Evolutionary conservation across 23 tunicate genomes (phyloP).

Genomic region (Diplosoma virens): DNA sequence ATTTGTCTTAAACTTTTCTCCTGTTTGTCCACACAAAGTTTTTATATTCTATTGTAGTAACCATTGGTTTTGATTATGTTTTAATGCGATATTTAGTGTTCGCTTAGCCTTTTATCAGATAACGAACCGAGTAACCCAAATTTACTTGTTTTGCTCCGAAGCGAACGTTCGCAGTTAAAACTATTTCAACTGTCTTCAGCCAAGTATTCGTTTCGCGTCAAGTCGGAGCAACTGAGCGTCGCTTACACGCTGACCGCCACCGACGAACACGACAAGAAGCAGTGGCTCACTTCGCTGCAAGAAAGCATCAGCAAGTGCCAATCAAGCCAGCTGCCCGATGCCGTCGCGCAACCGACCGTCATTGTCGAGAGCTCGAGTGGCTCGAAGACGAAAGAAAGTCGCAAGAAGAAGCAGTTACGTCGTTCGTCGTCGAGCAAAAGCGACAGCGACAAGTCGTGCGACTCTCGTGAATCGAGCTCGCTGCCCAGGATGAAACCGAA

Average conservation of each 20-base stretch:
- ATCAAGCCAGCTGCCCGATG: not conserved
- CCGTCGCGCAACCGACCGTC: not conserved
- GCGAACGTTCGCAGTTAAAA: too few species aligned
- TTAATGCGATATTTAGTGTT: too few species aligned
- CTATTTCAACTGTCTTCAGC: conserved; percentile 12
- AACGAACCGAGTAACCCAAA: too few species aligned
- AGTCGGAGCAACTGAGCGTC: conserved; percentile 49
- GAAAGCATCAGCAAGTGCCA: conserved; percentile 57
- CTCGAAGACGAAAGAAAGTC: conserved; percentile 2
- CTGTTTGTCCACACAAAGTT: too few species aligned
- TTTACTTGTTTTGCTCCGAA: too few species aligned
- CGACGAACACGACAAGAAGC: conserved; percentile 86
- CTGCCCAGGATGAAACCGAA: not conserved
- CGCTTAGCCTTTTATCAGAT: too few species aligned
- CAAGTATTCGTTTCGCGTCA: conserved; percentile 77
- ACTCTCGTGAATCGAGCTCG: conserved; percentile 10
- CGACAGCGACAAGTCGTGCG: conserved; percentile 26
- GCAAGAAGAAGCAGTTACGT: conserved; percentile 9
- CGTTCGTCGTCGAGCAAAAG: conserved; percentile 71
- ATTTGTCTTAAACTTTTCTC: too few species aligned
- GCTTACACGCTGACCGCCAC: conserved; percentile 68
- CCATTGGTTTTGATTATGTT: too few species aligned
- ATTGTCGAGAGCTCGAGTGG: not conserved
- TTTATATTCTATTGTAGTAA: too few species aligned
- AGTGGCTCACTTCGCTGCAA: conserved; percentile 81